Evolutionary conservation across 2,797 vertebrate species (phyloP).

Genomic region (Acanthurus lineatus): DNA sequence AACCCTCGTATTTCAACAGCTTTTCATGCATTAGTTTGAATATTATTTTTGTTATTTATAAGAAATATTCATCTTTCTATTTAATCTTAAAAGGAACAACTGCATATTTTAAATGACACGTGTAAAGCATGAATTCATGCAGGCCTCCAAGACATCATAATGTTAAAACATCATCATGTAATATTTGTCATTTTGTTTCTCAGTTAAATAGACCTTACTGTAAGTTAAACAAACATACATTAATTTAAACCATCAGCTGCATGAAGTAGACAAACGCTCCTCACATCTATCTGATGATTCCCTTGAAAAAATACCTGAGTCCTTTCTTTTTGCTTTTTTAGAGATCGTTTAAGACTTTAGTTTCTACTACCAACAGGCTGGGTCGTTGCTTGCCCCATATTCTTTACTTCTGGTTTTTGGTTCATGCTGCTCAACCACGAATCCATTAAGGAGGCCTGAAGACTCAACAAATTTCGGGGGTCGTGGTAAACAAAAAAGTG

Average conservation of each 20-base stretch:
- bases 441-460: neutral
- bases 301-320: slow-evolving; percentile 1
- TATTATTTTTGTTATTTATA: neutral
- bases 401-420: neutral
- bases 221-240: neutral
- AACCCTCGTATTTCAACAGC: neutral
- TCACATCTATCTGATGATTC: neutral
- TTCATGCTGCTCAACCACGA: neutral
- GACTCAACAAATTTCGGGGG: neutral
- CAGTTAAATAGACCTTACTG: too few relatives aligned
- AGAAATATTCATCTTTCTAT: neutral
- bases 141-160: neutral
- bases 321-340: slow-evolving; percentile 6
- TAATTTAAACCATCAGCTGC: slow-evolving; percentile 18
- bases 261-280: neutral
- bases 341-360: slow-evolving; percentile 14
- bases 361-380: neutral
- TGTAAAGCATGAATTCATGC: neutral
- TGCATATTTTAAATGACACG: neutral
- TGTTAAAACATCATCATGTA: neutral
- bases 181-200: neutral
- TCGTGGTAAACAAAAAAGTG: neutral
- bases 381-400: neutral
- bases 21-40: neutral
- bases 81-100: neutral